phyloP scores from a whole-genome alignment of 2,113 vertebrate species.

The Peromyscus maniculatus region DNA sequence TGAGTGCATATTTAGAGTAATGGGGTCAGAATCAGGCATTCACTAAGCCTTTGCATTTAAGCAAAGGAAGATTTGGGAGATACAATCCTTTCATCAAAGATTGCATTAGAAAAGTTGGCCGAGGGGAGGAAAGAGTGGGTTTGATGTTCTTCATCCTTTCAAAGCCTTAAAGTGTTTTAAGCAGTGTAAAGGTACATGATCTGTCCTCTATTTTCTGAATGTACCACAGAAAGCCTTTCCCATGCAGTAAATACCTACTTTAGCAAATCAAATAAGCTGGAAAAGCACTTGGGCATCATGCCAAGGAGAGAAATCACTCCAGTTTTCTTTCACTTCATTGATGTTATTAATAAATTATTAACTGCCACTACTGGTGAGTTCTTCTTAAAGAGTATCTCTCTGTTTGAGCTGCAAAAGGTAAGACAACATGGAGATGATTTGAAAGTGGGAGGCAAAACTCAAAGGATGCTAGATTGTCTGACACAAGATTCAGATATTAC shows the following conservation, averaged over 20 bases:
- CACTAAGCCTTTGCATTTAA: constrained; percentile 58
- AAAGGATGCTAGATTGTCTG: neutral
- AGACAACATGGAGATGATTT: neutral
- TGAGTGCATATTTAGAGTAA: neutral
- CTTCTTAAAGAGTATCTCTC: constrained; percentile 56
- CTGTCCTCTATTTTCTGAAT: constrained; percentile 8
- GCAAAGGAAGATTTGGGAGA: constrained; percentile 50
- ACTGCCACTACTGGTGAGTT: constrained; percentile 33
- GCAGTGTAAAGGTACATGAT: constrained; percentile 10
- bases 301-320: constrained; percentile 48
- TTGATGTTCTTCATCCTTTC: neutral
- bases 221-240: constrained; percentile 47
- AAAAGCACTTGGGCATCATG: rapidly evolving
- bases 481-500: neutral
- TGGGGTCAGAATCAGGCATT: constrained; percentile 64
- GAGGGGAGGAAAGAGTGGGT: constrained; percentile 5
- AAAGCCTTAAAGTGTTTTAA: neutral
- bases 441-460: neutral
- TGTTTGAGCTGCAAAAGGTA: neutral
- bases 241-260: constrained; percentile 62
- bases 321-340: neutral
- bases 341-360: constrained; percentile 76
- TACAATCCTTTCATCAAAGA: neutral
- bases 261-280: constrained; percentile 76
- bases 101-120: constrained; percentile 28